Evolutionary conservation across 2,113 vertebrate species (phyloP).

Genomic region (Gasterosteus aculeatus): DNA sequence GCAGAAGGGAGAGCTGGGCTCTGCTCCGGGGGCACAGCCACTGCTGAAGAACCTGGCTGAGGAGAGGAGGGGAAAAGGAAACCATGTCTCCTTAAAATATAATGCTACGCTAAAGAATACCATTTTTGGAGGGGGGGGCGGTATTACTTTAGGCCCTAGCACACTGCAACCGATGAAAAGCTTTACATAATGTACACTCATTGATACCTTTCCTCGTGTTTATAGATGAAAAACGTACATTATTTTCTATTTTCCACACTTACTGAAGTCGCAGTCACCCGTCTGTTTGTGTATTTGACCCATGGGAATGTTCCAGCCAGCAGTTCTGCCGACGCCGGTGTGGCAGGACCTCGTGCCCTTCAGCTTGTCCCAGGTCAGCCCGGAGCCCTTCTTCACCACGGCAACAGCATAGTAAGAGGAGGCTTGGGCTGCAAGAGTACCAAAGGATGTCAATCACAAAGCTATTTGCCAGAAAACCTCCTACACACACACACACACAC

Average conservation of each 20-base stretch:
- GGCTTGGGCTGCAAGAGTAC: neutral
- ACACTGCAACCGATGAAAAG: too few relatives aligned
- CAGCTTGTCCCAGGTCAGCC: conserved; percentile 82
- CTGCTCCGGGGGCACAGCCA: conserved; percentile 89
- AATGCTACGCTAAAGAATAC: neutral
- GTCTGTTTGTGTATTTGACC: conserved; percentile 77
- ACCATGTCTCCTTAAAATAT: neutral
- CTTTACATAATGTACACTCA: neutral
- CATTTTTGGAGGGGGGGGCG: too few relatives aligned
- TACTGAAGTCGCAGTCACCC: conserved; percentile 82
- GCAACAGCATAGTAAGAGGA: conserved; percentile 86
- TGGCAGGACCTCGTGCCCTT: conserved; percentile 88
- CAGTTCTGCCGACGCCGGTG: conserved; percentile 82
- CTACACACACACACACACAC: too few relatives aligned
- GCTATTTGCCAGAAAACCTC: neutral
- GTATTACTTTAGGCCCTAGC: too few relatives aligned
- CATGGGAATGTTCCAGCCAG: conserved; percentile 92
- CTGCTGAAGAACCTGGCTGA: conserved; percentile 81
- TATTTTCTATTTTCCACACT: conserved; percentile 56
- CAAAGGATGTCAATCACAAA: neutral
- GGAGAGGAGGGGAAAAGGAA: conserved; percentile 9
- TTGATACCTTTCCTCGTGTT: neutral
- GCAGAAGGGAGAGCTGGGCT: conserved; percentile 81
- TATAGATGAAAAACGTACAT: too few relatives aligned
- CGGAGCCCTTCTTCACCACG: conserved; percentile 81